Evolutionary conservation across 2,113 vertebrate genomes (phyloP).

Genomic region (Tragelaphus buxtoni): DNA sequence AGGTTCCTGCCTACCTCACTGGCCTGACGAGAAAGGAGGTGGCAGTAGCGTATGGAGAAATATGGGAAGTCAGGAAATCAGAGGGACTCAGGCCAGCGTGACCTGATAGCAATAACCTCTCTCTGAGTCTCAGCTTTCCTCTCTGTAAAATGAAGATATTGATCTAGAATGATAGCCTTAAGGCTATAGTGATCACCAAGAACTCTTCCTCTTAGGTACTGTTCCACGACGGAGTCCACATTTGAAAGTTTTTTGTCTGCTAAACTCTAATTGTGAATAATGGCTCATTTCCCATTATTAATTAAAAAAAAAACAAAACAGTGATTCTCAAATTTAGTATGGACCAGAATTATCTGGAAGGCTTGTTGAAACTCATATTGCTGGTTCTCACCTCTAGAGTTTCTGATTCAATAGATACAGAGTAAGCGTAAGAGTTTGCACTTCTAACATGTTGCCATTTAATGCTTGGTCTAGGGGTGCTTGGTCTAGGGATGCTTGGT

Average conservation of each 20-base stretch:
- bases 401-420: neutral
- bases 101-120: neutral
- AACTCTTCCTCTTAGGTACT: neutral
- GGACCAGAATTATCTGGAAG: neutral
- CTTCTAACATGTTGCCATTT: constrained; percentile 1
- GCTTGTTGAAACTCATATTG: constrained; percentile 2
- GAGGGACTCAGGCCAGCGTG: neutral
- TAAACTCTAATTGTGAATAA: constrained; percentile 4
- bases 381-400: neutral
- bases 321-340: neutral
- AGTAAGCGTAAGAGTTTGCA: neutral
- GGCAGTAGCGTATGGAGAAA: neutral
- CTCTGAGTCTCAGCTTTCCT: neutral
- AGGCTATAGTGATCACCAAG: neutral
- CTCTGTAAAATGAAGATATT: neutral
- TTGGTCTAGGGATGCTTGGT: neutral
- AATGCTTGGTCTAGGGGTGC: neutral
- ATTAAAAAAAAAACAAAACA: neutral
- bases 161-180: neutral
- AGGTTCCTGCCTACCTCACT: neutral
- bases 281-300: neutral
- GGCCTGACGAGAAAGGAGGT: neutral
- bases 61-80: neutral
- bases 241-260: constrained; percentile 7
- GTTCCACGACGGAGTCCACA: neutral